Evolutionary conservation across 2,888 invertebrate genomes (phyloP).

Genomic region (Linnaemya tessellans): DNA sequence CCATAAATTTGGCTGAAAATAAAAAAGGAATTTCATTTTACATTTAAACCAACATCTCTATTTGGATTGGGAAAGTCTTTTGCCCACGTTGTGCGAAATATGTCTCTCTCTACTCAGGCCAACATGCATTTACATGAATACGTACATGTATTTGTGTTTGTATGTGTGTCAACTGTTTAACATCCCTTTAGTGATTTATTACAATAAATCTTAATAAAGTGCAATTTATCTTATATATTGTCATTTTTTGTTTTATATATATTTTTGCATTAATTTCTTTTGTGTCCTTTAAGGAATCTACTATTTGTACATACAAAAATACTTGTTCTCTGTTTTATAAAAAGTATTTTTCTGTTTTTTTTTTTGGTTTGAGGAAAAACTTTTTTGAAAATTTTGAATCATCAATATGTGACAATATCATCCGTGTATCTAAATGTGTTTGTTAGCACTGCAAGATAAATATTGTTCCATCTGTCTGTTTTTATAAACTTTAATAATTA

Average conservation of each 20-base stretch:
- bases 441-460: neutral
- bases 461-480: neutral
- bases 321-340: conserved; percentile 1
- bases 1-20: conserved; percentile 61
- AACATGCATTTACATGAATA: neutral
- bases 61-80: conserved; percentile 12
- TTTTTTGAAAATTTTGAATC: conserved; percentile 3
- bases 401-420: conserved; percentile 29
- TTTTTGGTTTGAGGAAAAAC: conserved; percentile 20
- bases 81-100: conserved; percentile 16
- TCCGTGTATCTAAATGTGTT: neutral
- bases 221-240: conserved; percentile 70
- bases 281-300: neutral
- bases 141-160: neutral
- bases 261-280: conserved; percentile 6
- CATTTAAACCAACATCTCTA: conserved; percentile 25
- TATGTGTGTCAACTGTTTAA: conserved; percentile 55
- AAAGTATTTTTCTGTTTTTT: conserved; percentile 57
- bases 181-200: conserved; percentile 70
- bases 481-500: conserved; percentile 2
- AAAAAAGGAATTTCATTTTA: conserved; percentile 17
- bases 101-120: neutral
- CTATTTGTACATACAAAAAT: neutral
- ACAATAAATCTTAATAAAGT: conserved; percentile 71
- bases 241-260: conserved; percentile 46